Evolutionary conservation across 2,888 invertebrate species (phyloP).

Genomic region (Biston stratarius): DNA sequence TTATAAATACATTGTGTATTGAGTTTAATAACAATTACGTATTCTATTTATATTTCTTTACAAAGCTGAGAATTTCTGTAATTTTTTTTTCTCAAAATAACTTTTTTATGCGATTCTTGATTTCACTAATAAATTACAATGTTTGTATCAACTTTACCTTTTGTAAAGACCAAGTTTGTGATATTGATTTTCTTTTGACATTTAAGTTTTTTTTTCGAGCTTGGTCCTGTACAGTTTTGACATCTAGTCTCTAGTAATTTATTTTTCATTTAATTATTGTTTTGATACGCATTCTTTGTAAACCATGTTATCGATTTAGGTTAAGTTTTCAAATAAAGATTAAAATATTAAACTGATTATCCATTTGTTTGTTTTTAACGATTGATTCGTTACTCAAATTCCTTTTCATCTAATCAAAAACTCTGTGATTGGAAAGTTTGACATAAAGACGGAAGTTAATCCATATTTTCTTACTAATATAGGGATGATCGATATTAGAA

Average conservation of each 20-base stretch:
- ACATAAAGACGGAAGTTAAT: no score
- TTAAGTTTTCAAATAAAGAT: slow-evolving; percentile 81
- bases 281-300: slow-evolving; percentile 59
- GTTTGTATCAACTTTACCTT: slow-evolving; percentile 25
- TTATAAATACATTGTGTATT: no score
- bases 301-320: slow-evolving; percentile 69
- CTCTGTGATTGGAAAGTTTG: no score
- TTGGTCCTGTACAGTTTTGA: slow-evolving; percentile 72
- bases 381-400: no score
- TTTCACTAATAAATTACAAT: neutral
- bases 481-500: no score
- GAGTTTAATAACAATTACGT: no score
- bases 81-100: neutral
- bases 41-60: no score
- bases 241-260: slow-evolving; percentile 83
- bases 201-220: slow-evolving; percentile 53
- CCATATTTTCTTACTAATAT: no score
- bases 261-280: slow-evolving; percentile 64
- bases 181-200: slow-evolving; percentile 54
- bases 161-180: slow-evolving; percentile 52
- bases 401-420: no score
- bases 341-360: slow-evolving; percentile 12
- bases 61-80: neutral
- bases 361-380: neutral
- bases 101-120: neutral